These are phyloP conservation scores for Hyperoodon ampullatus DNA, from an alignment of 2,113 vertebrate genomes.

Conservation along the genomic window DNA sequence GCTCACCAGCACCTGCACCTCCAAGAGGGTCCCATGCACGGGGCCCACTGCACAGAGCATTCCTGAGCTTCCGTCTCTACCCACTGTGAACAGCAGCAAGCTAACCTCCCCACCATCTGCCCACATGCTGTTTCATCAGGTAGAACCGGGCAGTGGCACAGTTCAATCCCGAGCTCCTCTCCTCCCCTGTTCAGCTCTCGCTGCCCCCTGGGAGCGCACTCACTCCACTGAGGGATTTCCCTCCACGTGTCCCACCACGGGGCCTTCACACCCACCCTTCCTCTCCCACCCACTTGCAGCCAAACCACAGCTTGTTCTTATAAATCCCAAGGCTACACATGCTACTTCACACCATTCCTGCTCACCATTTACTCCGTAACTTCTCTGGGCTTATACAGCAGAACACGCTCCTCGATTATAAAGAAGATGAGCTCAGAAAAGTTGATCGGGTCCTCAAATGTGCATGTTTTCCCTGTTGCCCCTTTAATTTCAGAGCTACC, in stretches of 20 bases:
- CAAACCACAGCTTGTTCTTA: not conserved
- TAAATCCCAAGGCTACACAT: rapidly evolving
- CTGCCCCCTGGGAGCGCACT: not conserved
- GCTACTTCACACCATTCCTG: not conserved
- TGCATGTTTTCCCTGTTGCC: not conserved
- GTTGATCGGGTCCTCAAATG: not conserved
- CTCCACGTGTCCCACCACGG: rapidly evolving
- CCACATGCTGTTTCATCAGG: too few relatives aligned
- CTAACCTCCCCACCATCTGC: too few relatives aligned
- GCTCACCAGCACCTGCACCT: rapidly evolving
- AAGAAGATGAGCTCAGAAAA: not conserved
- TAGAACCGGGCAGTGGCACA: rapidly evolving
- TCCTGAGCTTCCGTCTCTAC: not conserved
- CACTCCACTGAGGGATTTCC: not conserved
- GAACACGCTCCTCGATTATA: not conserved
- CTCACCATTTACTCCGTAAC: not conserved
- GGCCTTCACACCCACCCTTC: not conserved
- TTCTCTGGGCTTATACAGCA: not conserved
- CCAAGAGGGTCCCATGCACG: rapidly evolving
- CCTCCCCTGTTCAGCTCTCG: not conserved
- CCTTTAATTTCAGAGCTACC: not conserved
- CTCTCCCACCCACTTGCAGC: not conserved
- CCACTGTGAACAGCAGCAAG: too few relatives aligned
- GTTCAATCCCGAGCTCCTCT: not conserved
- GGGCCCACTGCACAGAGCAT: rapidly evolving